Percentiles rank a stretch among this genome's conserved stretches.
Evolutionary conservation across 2,797 vertebrate species (phyloP).

Genomic region (Notamacropus eugenii): DNA sequence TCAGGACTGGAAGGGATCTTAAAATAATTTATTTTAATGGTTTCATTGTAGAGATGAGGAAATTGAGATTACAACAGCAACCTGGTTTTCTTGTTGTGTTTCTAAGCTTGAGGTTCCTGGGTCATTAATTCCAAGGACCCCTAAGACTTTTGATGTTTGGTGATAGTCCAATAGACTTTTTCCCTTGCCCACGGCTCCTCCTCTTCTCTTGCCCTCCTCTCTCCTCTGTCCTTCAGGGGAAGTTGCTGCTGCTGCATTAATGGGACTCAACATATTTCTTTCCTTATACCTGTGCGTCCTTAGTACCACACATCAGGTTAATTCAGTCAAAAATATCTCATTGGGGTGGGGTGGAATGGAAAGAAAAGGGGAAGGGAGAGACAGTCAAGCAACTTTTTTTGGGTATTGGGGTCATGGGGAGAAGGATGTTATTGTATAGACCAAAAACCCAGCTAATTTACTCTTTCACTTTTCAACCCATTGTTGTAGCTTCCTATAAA

Average conservation of each 20-base stretch:
- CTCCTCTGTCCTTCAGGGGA: background rate
- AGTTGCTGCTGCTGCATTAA: background rate
- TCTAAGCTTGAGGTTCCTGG: background rate
- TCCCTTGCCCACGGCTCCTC: background rate
- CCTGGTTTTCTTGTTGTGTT: background rate
- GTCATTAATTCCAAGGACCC: background rate
- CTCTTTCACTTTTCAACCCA: background rate
- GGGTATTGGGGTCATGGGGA: background rate
- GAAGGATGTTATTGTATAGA: background rate
- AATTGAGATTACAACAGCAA: background rate
- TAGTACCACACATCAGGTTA: conserved; percentile 7
- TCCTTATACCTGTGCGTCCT: background rate
- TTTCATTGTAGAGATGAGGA: conserved; percentile 24
- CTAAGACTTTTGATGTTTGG: conserved; percentile 3
- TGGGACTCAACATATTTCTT: conserved; percentile 12
- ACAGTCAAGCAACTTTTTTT: background rate
- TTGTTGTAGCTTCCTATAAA: conserved; percentile 33
- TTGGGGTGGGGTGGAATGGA: background rate
- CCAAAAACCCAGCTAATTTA: background rate
- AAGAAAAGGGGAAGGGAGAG: conserved; percentile 10
- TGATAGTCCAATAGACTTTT: background rate
- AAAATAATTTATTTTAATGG: background rate
- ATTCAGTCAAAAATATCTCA: conserved; percentile 5
- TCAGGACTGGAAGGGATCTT: conserved; percentile 14
- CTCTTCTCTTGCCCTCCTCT: background rate